Percentiles rank a stretch among this genome's conserved stretches.
These are phyloP conservation scores for Periophthalmodon schlosseri DNA, from an alignment of 2,113 vertebrate genomes.

Conservation along the genomic window DNA sequence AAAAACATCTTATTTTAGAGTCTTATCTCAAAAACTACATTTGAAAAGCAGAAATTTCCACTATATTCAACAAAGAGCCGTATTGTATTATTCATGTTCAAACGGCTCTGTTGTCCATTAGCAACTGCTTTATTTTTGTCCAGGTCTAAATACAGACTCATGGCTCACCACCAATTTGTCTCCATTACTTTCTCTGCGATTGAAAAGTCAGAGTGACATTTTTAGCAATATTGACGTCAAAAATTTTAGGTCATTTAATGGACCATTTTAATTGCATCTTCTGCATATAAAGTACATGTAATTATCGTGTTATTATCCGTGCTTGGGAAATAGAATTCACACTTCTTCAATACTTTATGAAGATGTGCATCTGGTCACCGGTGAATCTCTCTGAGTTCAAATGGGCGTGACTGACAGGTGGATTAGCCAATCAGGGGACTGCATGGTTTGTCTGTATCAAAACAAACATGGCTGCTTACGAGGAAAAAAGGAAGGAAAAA, in stretches of 20 bases:
- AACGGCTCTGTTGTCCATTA: neutral
- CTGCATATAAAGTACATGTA: neutral
- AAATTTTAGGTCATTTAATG: neutral
- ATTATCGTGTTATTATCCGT: neutral
- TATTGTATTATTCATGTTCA: conserved; percentile 3
- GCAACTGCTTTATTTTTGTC: neutral
- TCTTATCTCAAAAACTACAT: neutral
- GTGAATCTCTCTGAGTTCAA: too few species aligned
- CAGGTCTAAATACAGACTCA: neutral
- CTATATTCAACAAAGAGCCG: neutral
- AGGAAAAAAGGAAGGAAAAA: too few species aligned
- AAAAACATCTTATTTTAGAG: neutral
- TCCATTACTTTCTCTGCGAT: neutral
- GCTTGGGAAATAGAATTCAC: too few species aligned
- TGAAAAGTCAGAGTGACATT: neutral
- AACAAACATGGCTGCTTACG: too few species aligned
- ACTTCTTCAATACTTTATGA: too few species aligned
- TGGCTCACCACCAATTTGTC: neutral
- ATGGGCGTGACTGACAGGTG: too few species aligned
- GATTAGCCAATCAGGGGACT: too few species aligned
- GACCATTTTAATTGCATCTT: neutral
- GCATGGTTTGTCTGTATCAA: too few species aligned
- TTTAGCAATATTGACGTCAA: neutral
- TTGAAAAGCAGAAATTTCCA: neutral
- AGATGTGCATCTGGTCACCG: too few species aligned